These are phyloP conservation scores for Chrysopa pallens DNA, from an alignment of 1,140 invertebrate species.

Conservation along the genomic window DNA sequence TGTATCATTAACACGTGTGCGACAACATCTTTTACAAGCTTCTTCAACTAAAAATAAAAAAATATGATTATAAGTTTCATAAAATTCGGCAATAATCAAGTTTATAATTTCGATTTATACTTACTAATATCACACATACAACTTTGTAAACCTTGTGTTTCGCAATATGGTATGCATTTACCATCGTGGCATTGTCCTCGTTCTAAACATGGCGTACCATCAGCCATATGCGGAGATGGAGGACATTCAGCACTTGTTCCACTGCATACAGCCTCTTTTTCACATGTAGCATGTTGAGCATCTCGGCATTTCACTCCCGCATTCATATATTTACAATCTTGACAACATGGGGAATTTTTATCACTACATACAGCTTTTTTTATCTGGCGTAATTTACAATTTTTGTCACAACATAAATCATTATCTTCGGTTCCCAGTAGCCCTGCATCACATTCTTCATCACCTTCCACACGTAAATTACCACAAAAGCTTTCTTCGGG, in stretches of 20 bases:
- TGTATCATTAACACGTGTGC: conserved; percentile 76
- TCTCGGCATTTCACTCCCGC: conserved; percentile 67
- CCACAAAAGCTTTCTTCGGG: conserved; percentile 90
- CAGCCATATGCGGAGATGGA: conserved; percentile 67
- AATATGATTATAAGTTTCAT: conserved; percentile 3
- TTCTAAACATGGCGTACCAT: conserved; percentile 74
- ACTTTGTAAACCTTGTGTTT: conserved; percentile 76
- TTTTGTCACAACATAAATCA: conserved; percentile 81
- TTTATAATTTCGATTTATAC: conserved; percentile 10
- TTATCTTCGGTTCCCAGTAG: conserved; percentile 82
- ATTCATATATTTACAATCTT: conserved; percentile 70
- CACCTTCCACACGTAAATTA: conserved; percentile 80
- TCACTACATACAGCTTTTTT: conserved; percentile 75
- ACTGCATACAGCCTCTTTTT: conserved; percentile 67
- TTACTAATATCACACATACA: conserved; percentile 89
- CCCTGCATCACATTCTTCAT: conserved; percentile 88
- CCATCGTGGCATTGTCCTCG: conserved; percentile 70
- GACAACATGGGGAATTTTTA: conserved; percentile 88
- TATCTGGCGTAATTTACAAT: conserved; percentile 66
- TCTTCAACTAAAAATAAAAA: conserved; percentile 45
- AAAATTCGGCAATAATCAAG: conserved; percentile 1
- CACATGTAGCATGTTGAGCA: conserved; percentile 74
- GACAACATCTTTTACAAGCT: conserved; percentile 79
- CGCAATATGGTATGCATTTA: conserved; percentile 81
- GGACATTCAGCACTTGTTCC: conserved; percentile 53